These are phyloP conservation scores for Oikopleura vanhoeffeni DNA, from an alignment of 23 tunicate genomes.

Conservation along the genomic window DNA sequence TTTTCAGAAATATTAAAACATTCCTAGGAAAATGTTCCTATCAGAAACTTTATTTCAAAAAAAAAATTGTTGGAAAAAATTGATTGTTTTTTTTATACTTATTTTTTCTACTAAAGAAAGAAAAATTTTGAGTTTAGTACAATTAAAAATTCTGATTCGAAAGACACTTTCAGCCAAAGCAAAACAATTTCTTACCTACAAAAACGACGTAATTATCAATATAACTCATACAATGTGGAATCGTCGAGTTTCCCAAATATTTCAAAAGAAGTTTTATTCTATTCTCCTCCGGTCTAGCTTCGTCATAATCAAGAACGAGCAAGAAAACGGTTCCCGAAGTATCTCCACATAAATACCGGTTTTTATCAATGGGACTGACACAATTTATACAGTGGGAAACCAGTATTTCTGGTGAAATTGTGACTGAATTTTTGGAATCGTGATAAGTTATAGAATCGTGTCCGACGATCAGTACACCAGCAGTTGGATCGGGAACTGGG, in stretches of 20 bases:
- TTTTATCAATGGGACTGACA: conserved; percentile 44
- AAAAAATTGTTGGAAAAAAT: too few species aligned
- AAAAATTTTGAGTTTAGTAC: too few species aligned
- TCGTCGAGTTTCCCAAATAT: conserved; percentile 26
- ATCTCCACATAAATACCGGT: conserved; percentile 67
- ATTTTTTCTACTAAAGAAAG: too few species aligned
- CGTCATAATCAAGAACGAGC: conserved; percentile 42
- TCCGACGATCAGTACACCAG: conserved; percentile 61
- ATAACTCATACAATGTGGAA: conserved; percentile 60
- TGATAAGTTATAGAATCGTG: conserved; percentile 70
- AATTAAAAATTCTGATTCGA: too few species aligned
- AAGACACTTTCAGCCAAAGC: too few species aligned
- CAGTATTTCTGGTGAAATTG: conserved; percentile 31
- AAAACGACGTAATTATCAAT: conserved; percentile 80
- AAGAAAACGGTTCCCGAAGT: conserved; percentile 46
- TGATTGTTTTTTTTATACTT: too few species aligned
- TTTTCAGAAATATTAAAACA: too few species aligned
- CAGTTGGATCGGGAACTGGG: conserved; percentile 57
- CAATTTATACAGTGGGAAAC: conserved; percentile 55
- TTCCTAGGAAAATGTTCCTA: too few species aligned
- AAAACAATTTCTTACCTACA: conserved; percentile 30
- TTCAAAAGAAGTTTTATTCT: not conserved
- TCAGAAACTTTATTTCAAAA: too few species aligned
- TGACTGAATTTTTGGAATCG: conserved; percentile 37
- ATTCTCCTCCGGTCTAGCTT: not conserved